phyloP scores from a whole-genome alignment of 1,140 invertebrate genomes.

The Piezodorus guildinii region DNA sequence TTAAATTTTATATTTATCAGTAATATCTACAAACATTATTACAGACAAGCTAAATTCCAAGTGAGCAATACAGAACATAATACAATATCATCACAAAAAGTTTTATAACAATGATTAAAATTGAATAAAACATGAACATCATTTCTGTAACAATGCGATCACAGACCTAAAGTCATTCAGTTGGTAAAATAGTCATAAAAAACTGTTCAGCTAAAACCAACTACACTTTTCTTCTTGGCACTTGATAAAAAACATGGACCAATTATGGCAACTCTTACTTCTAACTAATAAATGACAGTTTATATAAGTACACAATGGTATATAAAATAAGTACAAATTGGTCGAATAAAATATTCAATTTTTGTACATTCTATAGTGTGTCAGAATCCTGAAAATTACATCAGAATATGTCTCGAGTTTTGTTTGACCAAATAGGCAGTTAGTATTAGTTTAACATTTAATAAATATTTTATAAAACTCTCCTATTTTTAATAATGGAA shows the following conservation, averaged over 20 bases:
- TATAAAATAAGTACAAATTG: slow-evolving; percentile 14
- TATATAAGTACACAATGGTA: slow-evolving; percentile 3
- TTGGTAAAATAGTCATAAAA: background rate
- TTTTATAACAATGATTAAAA: slow-evolving; percentile 6
- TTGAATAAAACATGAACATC: slow-evolving; percentile 5
- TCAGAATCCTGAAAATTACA: background rate
- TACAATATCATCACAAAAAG: slow-evolving; percentile 4
- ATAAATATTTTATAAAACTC: background rate
- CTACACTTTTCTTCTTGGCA: slow-evolving; percentile 1
- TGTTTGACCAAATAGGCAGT: background rate
- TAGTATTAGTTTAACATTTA: background rate
- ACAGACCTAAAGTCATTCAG: slow-evolving; percentile 6
- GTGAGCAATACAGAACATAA: slow-evolving; percentile 13
- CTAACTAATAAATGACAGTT: background rate
- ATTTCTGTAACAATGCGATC: background rate
- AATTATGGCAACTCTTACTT: background rate
- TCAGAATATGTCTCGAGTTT: background rate
- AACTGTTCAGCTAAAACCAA: background rate
- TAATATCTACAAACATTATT: slow-evolving; percentile 10
- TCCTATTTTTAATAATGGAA: slow-evolving; percentile 5
- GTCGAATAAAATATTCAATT: background rate
- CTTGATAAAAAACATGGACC: background rate
- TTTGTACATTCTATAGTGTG: background rate
- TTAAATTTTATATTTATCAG: slow-evolving; percentile 10
- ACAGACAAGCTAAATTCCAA: slow-evolving; percentile 9